A percentile compares a stretch with the other conserved stretches of the same genome.
phyloP scores from a whole-genome alignment of 2,113 vertebrate species.

The Xenopus tropicalis region UCB_Xtro_10.0 CM004449.2:101501001-101501500 shows the following conservation, averaged over 20 bases:
- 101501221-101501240: conserved; percentile 20
- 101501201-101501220: conserved; percentile 3
- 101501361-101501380: background rate
- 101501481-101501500: conserved; percentile 8
- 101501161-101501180: conserved; percentile 22
- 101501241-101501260: conserved; percentile 1
- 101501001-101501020: no score
- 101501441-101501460: conserved; percentile 20
- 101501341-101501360: background rate
- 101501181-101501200: conserved; percentile 1
- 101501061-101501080: background rate
- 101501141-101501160: conserved; percentile 1
- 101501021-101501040: no score
- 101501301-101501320: background rate
- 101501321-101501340: conserved; percentile 11
- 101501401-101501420: conserved; percentile 25
- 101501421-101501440: conserved; percentile 12
- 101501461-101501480: conserved; percentile 9
- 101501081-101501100: background rate
- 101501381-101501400: conserved; percentile 11
- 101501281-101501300: conserved; percentile 1
- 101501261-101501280: background rate
- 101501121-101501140: conserved; percentile 2
- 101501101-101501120: conserved; percentile 12
- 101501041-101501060: background rate